These are phyloP conservation scores for Vultur gryphus DNA, from an alignment of 2,797 vertebrate species.

Conservation along the genomic window DNA sequence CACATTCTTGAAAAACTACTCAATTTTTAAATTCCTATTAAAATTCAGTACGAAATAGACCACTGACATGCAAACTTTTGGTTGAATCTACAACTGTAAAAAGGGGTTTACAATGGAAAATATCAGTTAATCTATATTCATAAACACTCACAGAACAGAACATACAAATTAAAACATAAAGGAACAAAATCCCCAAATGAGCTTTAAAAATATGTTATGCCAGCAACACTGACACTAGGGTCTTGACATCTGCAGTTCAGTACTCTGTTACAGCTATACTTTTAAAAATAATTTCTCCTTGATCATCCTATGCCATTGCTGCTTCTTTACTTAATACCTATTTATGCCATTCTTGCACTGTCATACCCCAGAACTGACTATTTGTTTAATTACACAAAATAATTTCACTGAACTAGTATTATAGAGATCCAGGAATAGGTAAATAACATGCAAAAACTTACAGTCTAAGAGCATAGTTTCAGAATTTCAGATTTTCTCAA, in stretches of 20 bases:
- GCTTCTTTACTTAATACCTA: not conserved
- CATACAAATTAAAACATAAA: not conserved
- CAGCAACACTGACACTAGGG: not conserved
- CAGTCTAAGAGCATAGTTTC: not conserved
- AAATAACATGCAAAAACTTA: not conserved
- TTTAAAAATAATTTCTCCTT: not conserved
- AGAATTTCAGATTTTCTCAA: not conserved
- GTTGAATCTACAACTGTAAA: not conserved
- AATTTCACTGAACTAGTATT: not conserved
- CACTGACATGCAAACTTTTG: not conserved
- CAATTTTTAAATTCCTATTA: not conserved
- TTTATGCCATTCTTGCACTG: not conserved
- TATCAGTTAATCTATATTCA: not conserved
- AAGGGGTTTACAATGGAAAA: not conserved
- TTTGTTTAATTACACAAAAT: not conserved
- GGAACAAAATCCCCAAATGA: not conserved
- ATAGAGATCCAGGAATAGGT: rapidly evolving
- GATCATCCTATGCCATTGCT: not conserved
- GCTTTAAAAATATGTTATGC: not conserved
- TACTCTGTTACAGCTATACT: not conserved
- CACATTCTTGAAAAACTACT: not conserved
- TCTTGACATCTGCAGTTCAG: not conserved
- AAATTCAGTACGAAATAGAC: not conserved
- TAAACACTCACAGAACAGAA: not conserved
- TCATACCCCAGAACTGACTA: not conserved